phyloP scores from a whole-genome alignment of 1,140 invertebrate species.

The Drosophila sechellia region DNA sequence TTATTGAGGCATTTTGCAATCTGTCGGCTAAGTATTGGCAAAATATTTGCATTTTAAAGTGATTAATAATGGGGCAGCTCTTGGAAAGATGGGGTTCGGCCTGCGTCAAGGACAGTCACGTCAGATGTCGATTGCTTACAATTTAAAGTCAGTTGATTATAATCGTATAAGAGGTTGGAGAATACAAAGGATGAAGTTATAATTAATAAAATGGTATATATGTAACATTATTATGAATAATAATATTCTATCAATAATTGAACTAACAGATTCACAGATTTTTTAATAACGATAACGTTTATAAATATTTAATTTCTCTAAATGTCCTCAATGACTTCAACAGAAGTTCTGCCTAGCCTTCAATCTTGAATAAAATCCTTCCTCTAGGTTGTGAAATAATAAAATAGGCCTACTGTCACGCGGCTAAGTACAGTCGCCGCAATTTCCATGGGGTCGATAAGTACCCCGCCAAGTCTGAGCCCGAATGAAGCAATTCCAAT shows the following conservation, averaged over 20 bases:
- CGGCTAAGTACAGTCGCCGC: slow-evolving; percentile 23
- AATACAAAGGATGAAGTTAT: too few species aligned
- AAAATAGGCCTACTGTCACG: slow-evolving; percentile 1
- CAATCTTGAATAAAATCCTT: background rate
- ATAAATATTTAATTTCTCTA: background rate
- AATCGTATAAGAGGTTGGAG: background rate
- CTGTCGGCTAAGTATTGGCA: slow-evolving; percentile 33
- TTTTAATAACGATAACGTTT: too few species aligned
- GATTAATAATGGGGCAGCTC: slow-evolving; percentile 53
- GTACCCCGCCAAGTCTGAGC: slow-evolving; percentile 10
- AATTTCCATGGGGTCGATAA: slow-evolving; percentile 4
- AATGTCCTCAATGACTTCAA: background rate
- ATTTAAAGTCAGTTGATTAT: slow-evolving; percentile 9
- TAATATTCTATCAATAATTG: background rate
- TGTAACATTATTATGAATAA: too few species aligned
- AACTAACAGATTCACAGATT: too few species aligned
- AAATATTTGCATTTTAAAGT: slow-evolving; percentile 70
- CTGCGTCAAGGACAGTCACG: slow-evolving; percentile 20
- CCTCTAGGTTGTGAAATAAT: slow-evolving; percentile 5
- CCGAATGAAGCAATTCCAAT: slow-evolving; percentile 39
- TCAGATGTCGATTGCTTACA: slow-evolving; percentile 8
- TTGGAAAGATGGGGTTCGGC: background rate
- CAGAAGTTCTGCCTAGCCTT: background rate
- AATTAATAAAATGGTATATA: background rate
- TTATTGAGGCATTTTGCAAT: slow-evolving; percentile 59